phyloP scores from a whole-genome alignment of 1,140 invertebrate species.

The Lepidurus couesii region DNA sequence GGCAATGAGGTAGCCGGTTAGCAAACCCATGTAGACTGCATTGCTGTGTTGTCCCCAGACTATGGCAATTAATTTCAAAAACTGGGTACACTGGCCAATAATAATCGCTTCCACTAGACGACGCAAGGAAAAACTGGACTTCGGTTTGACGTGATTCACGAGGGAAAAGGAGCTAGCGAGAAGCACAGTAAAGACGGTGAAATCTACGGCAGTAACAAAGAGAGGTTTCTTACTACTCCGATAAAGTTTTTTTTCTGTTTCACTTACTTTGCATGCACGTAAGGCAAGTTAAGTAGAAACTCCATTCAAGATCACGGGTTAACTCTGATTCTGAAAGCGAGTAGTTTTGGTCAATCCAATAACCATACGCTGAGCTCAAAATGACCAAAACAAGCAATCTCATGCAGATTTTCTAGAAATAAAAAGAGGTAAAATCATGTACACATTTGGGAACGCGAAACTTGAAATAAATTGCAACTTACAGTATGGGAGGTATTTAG shows the following conservation, averaged over 20 bases:
- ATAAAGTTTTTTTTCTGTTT: neutral
- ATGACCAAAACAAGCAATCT: neutral
- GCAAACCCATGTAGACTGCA: neutral
- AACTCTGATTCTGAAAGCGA: neutral
- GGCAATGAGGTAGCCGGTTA: neutral
- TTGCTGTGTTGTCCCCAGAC: neutral
- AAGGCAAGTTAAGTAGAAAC: neutral
- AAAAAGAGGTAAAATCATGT: neutral
- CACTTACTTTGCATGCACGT: neutral
- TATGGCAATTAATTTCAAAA: neutral
- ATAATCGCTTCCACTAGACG: neutral
- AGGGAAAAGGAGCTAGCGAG: neutral
- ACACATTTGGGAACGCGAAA: neutral
- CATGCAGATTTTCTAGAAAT: neutral
- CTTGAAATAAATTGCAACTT: neutral
- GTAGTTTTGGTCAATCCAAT: neutral
- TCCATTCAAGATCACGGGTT: neutral
- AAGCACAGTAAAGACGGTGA: neutral
- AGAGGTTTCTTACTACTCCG: too few relatives aligned
- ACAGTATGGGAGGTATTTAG: conserved; percentile 15
- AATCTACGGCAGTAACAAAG: neutral
- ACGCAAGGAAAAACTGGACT: neutral
- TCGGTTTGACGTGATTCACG: neutral
- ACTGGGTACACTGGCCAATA: neutral
- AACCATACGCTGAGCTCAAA: neutral